Evolutionary conservation across 2,888 invertebrate species (phyloP), one percentile per base, ranked within the genome.

Genomic region (Didymodactylos carnosus): DNA sequence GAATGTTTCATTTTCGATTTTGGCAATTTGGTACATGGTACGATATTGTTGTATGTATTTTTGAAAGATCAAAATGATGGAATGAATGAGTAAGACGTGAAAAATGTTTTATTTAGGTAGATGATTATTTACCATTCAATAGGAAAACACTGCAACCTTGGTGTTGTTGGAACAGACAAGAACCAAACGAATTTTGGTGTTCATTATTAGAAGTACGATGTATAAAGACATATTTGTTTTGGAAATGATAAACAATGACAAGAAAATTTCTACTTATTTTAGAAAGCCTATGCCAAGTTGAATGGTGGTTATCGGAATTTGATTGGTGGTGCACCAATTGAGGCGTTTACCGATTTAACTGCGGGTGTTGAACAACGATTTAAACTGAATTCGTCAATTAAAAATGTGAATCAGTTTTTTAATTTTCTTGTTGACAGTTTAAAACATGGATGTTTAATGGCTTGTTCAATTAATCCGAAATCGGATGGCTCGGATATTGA

Each of bases 341-440:
- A 70, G 23, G 97, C 95, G 0, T 91, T 97, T 90, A 95, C 94
- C 83, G 97, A 97, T 85, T 95, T 97, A 83, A 95, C 95, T 0
- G 84, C 80, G 1, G 85, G 85, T 5, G 78, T 85, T 13, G 84
- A 84, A 5, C 84, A 85, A 78, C 78, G 83, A 71, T 82, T 83
- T 73, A 81, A 82, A 72, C 78, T 84, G 40, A 80, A 79, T 70
- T 78, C 79, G 39, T 78, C 79, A 40, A 75, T 78, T 43, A 77
- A 75, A 39, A 73, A 70, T 41, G 49, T 23, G 16, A 73, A 39
- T 10, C 39, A 46, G n/a, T 75, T 75, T 73, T 75, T 53, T 51
- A 53, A 75, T 70, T 69, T 72, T 13, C 16, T 75, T 13, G 41
- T 39, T 43, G 69, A 75, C 27, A 53, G 35, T 49, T 62, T 72